Conservation (phyloP, 2,113 vertebrate species). For the Hydropotes inermis region DNA sequence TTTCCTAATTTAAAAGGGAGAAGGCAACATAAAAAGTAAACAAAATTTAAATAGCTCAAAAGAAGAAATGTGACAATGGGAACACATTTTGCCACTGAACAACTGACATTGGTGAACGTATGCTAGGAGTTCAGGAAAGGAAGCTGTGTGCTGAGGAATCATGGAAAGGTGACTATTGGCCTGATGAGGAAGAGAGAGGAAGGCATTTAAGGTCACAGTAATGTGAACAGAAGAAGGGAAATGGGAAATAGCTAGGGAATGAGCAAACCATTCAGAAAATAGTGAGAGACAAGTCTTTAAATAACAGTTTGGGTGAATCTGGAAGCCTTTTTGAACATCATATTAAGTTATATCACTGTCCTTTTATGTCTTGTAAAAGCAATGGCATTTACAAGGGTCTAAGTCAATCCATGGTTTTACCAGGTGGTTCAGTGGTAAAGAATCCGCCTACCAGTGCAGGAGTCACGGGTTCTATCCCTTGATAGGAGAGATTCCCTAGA, state of each 20-base stretch:
- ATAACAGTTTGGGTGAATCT: slow-evolving; percentile 33
- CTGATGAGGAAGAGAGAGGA: not conserved
- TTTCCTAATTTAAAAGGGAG: not conserved
- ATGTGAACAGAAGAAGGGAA: slow-evolving; percentile 12
- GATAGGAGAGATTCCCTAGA: not conserved
- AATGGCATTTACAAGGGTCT: slow-evolving; percentile 23
- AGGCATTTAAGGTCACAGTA: slow-evolving; percentile 29
- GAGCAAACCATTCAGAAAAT: slow-evolving; percentile 41
- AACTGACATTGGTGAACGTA: not conserved
- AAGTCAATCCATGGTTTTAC: not conserved
- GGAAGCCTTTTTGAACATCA: slow-evolving; percentile 40
- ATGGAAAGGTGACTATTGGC: not conserved
- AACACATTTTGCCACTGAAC: not conserved
- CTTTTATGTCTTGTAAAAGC: slow-evolving; percentile 47
- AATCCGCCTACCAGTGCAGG: not conserved
- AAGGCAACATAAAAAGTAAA: not conserved
- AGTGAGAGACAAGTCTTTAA: slow-evolving; percentile 45
- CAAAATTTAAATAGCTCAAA: not conserved
- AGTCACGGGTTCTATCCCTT: not conserved
- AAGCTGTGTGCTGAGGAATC: not conserved
- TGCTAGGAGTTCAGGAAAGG: not conserved
- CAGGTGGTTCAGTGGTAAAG: not conserved
- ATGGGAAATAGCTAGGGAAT: slow-evolving; percentile 7
- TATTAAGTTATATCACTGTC: not conserved
- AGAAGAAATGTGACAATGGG: not conserved